Percentiles rank a stretch among this genome's conserved stretches.
phyloP scores from a whole-genome alignment of 1,140 invertebrate species.

The Meteorus sp. region DNA sequence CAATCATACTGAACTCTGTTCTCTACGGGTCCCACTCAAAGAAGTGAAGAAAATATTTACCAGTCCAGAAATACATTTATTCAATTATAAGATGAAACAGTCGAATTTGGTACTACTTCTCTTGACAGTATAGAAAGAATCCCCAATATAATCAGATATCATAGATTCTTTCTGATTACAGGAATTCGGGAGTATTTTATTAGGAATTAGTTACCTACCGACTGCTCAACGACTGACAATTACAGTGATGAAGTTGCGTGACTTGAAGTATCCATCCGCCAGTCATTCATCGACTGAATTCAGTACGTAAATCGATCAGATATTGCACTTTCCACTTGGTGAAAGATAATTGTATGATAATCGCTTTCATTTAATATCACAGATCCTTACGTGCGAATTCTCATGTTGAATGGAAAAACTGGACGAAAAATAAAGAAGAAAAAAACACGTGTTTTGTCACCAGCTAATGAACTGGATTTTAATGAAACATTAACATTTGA shows the following conservation, averaged over 20 bases:
- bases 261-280: constrained; percentile 51
- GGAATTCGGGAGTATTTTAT: constrained; percentile 59
- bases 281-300: constrained; percentile 8
- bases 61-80: constrained; percentile 49
- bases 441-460: constrained; percentile 53
- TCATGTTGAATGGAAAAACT: constrained; percentile 58
- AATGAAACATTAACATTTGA: constrained; percentile 63
- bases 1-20: constrained; percentile 54
- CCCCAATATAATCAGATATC: neutral
- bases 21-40: constrained; percentile 47
- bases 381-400: constrained; percentile 61
- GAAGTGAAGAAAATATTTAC: constrained; percentile 47
- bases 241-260: constrained; percentile 57
- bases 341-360: too few relatives aligned
- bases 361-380: constrained; percentile 22
- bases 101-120: constrained; percentile 43
- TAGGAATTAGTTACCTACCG: constrained; percentile 63
- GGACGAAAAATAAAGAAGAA: constrained; percentile 62
- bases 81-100: constrained; percentile 53
- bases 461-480: constrained; percentile 51
- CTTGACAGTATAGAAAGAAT: neutral
- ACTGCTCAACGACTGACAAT: constrained; percentile 63
- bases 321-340: too few relatives aligned
- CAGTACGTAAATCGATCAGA: too few relatives aligned
- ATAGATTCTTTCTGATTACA: constrained; percentile 29